Evolutionary conservation across 1,140 invertebrate genomes (phyloP).

Genomic region (Drosophila azteca): DNA sequence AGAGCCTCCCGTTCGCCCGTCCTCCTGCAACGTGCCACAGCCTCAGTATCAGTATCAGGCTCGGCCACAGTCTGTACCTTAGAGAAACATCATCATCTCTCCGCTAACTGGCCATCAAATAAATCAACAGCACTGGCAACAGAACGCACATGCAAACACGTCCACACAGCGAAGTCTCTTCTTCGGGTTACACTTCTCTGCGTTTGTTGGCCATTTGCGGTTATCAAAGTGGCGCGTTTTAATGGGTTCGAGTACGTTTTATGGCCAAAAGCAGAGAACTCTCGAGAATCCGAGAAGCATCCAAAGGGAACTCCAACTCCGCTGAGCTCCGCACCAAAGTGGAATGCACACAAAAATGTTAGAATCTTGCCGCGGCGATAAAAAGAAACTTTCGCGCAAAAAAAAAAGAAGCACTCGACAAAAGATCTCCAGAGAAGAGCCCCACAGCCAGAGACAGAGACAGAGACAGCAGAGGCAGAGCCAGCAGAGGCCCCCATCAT

Average conservation of each 20-base stretch:
- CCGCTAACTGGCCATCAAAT: conserved; percentile 67
- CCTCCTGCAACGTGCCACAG: conserved; percentile 53
- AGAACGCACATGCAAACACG: conserved; percentile 75
- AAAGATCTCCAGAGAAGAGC: conserved; percentile 44
- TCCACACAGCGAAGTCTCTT: conserved; percentile 17
- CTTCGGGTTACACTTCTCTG: conserved; percentile 34
- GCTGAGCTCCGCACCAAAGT: conserved; percentile 68
- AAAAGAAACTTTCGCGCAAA: conserved; percentile 61
- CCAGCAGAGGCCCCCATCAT: conserved; percentile 40
- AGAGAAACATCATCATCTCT: conserved; percentile 29
- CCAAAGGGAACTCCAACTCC: conserved; percentile 8
- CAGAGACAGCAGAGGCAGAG: too few species aligned
- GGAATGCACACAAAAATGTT: conserved; percentile 82
- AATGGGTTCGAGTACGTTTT: conserved; percentile 82
- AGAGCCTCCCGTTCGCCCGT: background rate
- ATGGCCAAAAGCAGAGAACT: conserved; percentile 67
- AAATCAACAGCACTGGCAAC: conserved; percentile 50
- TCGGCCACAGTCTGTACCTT: conserved; percentile 4
- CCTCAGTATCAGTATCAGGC: too few species aligned
- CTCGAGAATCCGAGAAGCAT: conserved; percentile 42
- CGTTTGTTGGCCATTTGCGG: conserved; percentile 65
- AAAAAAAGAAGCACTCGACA: conserved; percentile 22
- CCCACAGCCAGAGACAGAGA: too few species aligned
- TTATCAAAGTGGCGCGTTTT: conserved; percentile 80
- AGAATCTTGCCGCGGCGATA: conserved; percentile 78